Percentiles rank a stretch among this genome's conserved stretches.
Conservation (phyloP, 2,797 vertebrate species). For the Trachurus trachurus region DNA sequence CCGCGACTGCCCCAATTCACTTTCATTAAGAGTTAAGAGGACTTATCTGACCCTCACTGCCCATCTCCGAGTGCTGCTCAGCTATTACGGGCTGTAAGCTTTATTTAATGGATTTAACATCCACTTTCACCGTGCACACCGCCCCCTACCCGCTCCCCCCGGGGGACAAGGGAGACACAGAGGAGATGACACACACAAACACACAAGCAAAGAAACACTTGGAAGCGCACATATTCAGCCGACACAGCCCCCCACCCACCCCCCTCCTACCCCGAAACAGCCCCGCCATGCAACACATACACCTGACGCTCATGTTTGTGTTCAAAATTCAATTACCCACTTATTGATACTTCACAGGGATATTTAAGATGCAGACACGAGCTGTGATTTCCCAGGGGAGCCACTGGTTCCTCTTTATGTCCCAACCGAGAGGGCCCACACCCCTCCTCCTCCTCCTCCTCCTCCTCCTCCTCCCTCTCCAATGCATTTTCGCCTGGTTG, state of each 20-base stretch:
- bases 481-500: constrained; percentile 78
- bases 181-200: constrained; percentile 85
- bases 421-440: constrained; percentile 88
- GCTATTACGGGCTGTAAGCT: constrained; percentile 94
- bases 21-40: constrained; percentile 88
- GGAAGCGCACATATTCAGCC: constrained; percentile 51
- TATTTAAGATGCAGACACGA: constrained; percentile 99
- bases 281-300: constrained; percentile 87
- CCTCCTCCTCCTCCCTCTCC: constrained; percentile 21
- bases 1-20: constrained; percentile 81
- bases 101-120: constrained; percentile 99
- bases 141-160: constrained; percentile 81
- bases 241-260: constrained; percentile 29
- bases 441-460: constrained; percentile 84
- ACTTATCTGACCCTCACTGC: constrained; percentile 86
- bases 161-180: constrained; percentile 85
- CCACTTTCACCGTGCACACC: constrained; percentile 90
- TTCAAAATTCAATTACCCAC: constrained; percentile 99
- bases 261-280: constrained; percentile 68
- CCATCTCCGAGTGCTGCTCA: constrained; percentile 81
- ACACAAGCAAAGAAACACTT: constrained; percentile 59
- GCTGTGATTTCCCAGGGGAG: constrained; percentile 99
- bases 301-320: constrained; percentile 99
- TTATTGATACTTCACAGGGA: constrained; percentile 99
- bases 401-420: constrained; percentile 99